phyloP scores from a whole-genome alignment of 2,797 vertebrate genomes.

The Tenualosa ilisha region DNA sequence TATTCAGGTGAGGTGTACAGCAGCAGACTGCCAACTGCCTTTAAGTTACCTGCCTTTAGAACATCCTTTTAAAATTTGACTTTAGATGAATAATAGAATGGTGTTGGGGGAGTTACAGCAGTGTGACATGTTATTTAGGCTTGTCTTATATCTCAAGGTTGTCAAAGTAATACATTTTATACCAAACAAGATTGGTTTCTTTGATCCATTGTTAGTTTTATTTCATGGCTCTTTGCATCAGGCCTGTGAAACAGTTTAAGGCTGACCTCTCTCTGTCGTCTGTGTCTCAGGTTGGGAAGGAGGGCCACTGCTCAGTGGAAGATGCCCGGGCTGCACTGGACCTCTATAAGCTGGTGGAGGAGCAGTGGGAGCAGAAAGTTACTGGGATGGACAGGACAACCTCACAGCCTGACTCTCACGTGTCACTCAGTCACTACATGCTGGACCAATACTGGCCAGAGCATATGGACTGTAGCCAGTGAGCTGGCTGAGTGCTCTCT shows the following conservation, averaged over 20 bases:
- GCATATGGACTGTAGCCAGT: slow-evolving; percentile 64
- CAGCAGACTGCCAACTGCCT: neutral
- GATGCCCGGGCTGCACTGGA: slow-evolving; percentile 87
- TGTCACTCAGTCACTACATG: slow-evolving; percentile 81
- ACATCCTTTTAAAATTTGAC: neutral
- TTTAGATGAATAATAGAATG: no score
- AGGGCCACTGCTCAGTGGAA: slow-evolving; percentile 90
- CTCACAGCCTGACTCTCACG: slow-evolving; percentile 59
- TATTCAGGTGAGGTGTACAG: slow-evolving; percentile 82
- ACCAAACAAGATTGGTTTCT: neutral
- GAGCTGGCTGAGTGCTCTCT: slow-evolving; percentile 25
- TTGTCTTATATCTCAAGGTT: neutral
- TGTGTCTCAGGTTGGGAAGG: slow-evolving; percentile 68
- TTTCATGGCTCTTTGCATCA: neutral
- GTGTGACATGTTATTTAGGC: neutral
- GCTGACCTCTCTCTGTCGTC: neutral
- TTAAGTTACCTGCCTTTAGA: neutral
- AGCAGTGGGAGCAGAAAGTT: slow-evolving; percentile 76
- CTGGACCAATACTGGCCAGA: slow-evolving; percentile 90
- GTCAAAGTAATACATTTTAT: neutral
- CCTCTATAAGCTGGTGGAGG: slow-evolving; percentile 91
- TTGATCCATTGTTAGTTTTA: neutral
- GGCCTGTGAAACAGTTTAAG: neutral
- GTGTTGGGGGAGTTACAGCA: neutral
- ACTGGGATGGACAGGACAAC: slow-evolving; percentile 58